These are phyloP conservation scores for Laterallus jamaicensis DNA, from an alignment of 2,113 vertebrate species.

Conservation along the genomic window DNA sequence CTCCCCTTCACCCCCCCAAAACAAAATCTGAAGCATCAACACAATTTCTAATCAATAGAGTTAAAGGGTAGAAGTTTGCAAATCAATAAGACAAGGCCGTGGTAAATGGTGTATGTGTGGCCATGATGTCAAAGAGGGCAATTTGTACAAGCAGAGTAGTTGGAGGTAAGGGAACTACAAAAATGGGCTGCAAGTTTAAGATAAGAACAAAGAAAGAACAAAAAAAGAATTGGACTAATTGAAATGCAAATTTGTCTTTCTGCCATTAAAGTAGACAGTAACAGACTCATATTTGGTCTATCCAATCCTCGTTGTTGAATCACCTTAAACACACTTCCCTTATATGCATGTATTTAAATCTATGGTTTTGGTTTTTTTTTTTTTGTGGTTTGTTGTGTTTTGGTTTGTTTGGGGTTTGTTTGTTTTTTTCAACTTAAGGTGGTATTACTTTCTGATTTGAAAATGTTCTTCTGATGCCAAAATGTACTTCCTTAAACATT, in stretches of 20 bases:
- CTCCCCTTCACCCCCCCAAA: background rate
- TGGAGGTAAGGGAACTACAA: background rate
- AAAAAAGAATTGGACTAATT: conserved; percentile 23
- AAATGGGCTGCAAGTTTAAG: conserved; percentile 44
- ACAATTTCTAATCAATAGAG: conserved; percentile 17
- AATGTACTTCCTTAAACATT: background rate
- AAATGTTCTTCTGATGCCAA: background rate
- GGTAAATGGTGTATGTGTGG: background rate
- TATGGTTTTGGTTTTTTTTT: background rate
- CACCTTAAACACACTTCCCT: background rate
- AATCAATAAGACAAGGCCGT: background rate
- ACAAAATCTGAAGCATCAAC: conserved; percentile 13
- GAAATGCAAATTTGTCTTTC: conserved; percentile 34
- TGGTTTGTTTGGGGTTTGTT: too few relatives aligned
- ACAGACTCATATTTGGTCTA: background rate
- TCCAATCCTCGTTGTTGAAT: background rate
- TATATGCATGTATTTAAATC: background rate
- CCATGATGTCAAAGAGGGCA: background rate
- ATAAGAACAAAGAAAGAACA: conserved; percentile 47
- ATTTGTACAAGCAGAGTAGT: background rate
- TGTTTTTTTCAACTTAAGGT: background rate
- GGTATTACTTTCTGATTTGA: background rate
- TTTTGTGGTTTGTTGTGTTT: too few relatives aligned
- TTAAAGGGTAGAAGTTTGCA: conserved; percentile 41
- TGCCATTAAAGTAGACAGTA: background rate